Percentiles rank a stretch among this genome's conserved stretches.
These are phyloP conservation scores for Notamacropus eugenii DNA, from an alignment of 2,797 vertebrate genomes.

Conservation along the genomic window DNA sequence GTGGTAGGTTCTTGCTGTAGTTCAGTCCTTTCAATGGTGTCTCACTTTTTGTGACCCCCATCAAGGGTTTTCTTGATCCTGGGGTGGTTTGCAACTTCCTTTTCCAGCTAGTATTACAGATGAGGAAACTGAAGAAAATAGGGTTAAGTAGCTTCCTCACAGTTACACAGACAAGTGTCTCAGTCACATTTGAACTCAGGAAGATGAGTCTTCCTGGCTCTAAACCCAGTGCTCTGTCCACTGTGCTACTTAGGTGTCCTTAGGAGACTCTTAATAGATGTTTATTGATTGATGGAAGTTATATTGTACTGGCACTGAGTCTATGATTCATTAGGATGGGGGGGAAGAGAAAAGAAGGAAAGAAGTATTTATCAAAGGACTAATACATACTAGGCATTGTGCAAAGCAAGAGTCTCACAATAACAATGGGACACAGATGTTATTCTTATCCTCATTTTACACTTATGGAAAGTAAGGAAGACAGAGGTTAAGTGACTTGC, in stretches of 20 bases:
- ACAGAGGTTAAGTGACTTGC: neutral
- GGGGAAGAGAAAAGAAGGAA: neutral
- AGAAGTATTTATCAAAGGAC: neutral
- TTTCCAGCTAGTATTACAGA: neutral
- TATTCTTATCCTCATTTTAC: neutral
- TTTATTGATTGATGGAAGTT: neutral
- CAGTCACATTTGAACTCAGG: neutral
- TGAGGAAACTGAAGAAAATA: neutral
- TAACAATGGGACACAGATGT: neutral
- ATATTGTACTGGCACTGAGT: neutral
- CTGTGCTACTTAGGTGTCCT: neutral
- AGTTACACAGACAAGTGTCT: neutral
- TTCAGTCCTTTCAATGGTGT: neutral
- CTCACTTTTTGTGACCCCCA: neutral
- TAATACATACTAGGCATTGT: neutral
- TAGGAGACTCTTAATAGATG: neutral
- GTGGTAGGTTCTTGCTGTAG: neutral
- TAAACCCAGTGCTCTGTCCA: neutral
- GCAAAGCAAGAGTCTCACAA: neutral
- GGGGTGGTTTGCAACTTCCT: neutral
- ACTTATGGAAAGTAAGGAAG: neutral
- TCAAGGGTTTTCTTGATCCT: neutral
- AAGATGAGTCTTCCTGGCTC: neutral
- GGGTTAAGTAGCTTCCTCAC: neutral
- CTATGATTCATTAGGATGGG: neutral